phyloP scores from a whole-genome alignment of 2,888 invertebrate species.

The Oscheius sp. region DNA sequence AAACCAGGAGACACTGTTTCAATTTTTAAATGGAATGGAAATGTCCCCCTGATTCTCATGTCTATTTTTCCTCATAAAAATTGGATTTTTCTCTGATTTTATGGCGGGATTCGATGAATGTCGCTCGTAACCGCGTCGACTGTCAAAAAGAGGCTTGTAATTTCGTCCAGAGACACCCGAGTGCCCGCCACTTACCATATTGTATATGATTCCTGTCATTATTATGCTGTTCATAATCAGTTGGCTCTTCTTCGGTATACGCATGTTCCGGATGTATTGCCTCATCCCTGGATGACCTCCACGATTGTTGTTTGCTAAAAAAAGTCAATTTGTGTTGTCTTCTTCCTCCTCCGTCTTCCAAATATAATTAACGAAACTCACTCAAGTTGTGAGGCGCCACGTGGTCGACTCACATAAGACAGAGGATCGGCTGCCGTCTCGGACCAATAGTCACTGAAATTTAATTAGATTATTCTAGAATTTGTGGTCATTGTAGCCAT shows the following conservation, averaged over 20 bases:
- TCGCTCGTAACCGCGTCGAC: no score
- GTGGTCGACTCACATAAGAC: conserved; percentile 68
- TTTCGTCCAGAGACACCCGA: no score
- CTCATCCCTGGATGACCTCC: conserved; percentile 11
- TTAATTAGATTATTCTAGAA: background rate
- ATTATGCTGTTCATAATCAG: conserved; percentile 19
- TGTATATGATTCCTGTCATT: conserved; percentile 11
- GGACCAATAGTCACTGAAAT: conserved; percentile 38
- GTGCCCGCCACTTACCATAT: background rate
- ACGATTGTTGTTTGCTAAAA: conserved; percentile 24
- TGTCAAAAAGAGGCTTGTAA: no score
- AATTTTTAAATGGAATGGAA: no score
- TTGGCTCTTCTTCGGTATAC: conserved; percentile 19
- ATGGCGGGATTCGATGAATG: no score
- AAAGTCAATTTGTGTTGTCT: background rate
- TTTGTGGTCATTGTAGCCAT: no score
- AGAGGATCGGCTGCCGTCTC: conserved; percentile 56
- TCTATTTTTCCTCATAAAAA: no score
- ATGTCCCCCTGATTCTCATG: no score
- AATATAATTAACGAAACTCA: conserved; percentile 15
- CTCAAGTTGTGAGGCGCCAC: conserved; percentile 32
- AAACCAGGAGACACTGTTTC: background rate
- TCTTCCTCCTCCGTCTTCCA: background rate
- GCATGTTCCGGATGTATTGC: conserved; percentile 13
- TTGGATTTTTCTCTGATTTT: no score